These are phyloP conservation scores for Enteromius treurensis DNA, from an alignment of 2,797 vertebrate species.

Conservation along the genomic window DNA sequence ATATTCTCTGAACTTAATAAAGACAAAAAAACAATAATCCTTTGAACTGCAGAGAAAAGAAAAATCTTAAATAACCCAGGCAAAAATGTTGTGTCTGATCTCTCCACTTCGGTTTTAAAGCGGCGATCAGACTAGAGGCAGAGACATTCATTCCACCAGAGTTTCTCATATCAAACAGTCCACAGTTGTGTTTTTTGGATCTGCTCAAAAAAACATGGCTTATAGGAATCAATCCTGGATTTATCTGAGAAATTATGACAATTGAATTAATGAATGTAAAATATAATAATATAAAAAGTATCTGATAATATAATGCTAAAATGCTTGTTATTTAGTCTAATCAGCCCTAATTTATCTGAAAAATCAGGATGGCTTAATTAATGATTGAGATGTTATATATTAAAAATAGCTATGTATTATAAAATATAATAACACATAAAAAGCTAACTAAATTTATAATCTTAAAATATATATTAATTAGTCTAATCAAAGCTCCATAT, in stretches of 20 bases:
- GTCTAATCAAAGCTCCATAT: not conserved
- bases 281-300: not conserved
- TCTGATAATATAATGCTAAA: not conserved
- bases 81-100: constrained; percentile 28
- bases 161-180: not conserved
- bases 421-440: not conserved
- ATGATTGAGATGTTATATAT: not conserved
- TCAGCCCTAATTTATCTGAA: not conserved
- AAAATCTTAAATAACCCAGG: not conserved
- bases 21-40: not conserved
- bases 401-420: not conserved
- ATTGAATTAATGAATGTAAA: not conserved
- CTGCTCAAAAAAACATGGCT: not conserved
- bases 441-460: not conserved
- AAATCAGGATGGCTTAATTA: not conserved
- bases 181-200: not conserved
- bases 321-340: not conserved
- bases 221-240: not conserved
- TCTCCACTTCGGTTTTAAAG: not conserved
- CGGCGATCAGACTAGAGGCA: not conserved
- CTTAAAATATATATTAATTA: not conserved
- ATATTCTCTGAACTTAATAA: not conserved
- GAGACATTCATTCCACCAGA: not conserved
- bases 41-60: not conserved
- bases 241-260: not conserved